Conservation (phyloP, 2,888 invertebrate genomes). For the Drosophila aldrichi region DNA sequence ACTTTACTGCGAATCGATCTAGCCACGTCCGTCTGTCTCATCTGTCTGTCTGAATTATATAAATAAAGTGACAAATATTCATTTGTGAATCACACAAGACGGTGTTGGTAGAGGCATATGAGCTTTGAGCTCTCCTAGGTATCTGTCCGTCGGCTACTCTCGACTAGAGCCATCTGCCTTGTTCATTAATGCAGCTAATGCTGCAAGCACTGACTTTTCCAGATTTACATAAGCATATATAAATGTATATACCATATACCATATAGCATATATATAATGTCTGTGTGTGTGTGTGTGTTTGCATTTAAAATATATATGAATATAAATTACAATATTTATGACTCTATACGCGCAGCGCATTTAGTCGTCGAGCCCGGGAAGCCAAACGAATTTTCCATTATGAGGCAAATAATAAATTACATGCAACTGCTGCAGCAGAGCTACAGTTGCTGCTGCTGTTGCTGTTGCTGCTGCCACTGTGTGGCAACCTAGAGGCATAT, state of each 20-base stretch:
- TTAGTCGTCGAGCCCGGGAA: conserved; percentile 4
- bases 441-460: neutral
- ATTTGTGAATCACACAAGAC: neutral
- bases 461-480: neutral
- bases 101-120: too few species aligned
- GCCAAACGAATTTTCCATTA: conserved; percentile 13
- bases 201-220: neutral
- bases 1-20: too few species aligned
- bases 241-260: neutral
- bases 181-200: conserved; percentile 12
- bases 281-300: too few species aligned
- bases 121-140: too few species aligned
- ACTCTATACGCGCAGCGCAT: conserved; percentile 4
- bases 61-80: neutral
- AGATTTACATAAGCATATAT: neutral
- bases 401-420: conserved; percentile 32
- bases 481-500: conserved; percentile 35
- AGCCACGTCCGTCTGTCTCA: too few species aligned
- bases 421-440: conserved; percentile 14
- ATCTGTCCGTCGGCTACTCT: neutral
- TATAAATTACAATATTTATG: neutral
- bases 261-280: too few species aligned
- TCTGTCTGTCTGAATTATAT: too few species aligned
- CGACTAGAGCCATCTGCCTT: neutral
- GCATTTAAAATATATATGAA: neutral